Base-by-base conservation (phyloP, 1,140 invertebrate genomes). In the Samia ricini region DNA sequence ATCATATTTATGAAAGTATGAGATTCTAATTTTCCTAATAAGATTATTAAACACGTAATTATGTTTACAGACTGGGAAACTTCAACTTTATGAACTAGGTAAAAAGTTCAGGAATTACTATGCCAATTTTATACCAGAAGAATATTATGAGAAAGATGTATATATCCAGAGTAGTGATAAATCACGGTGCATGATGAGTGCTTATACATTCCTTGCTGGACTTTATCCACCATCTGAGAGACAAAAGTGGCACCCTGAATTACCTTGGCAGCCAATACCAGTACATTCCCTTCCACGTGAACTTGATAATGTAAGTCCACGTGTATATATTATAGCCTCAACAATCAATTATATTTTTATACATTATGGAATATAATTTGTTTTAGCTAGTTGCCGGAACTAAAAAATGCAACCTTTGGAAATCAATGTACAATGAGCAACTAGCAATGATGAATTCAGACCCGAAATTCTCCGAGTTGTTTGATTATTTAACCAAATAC, bases 231-330 rank as follows among this genome's bases (percentile, higher is more conserved):
- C 97, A 0, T 81, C 84, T 21, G 87, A 92, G 5, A 86, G 93
- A 22, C 94, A 96, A 76, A 90, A 93, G 63, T 97, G 97, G 93
- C 92, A 96, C 74, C 80, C 91, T 0, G 88, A 93, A 51, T 88
- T 98, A 50, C 75, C 86, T 0, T 99, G 97, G 97, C 95, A 96
- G 72, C 97, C 97, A 0, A 94, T 98, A 72, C 96, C 97, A 1
- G 93, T 98, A 15, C 95, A 97, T 84, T 94, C 95, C 4, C 83
- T 93, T 48, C 94, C 95, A 0, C 92, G 91, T 55, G 67, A 91
- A 21, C 71, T 93, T 36, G 96, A 97, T 83, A 93, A 93, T 81
- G 95, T 97, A 91, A 89, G 85, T 89, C 33, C 15, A 22, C 8
- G 15, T 6, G 15, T 6, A 42, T 12, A 15, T 12, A 52, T 5